Percentiles rank a stretch among this genome's conserved stretches.
Evolutionary conservation across 2,113 vertebrate genomes (phyloP).

Genomic region (Solea senegalensis): DNA sequence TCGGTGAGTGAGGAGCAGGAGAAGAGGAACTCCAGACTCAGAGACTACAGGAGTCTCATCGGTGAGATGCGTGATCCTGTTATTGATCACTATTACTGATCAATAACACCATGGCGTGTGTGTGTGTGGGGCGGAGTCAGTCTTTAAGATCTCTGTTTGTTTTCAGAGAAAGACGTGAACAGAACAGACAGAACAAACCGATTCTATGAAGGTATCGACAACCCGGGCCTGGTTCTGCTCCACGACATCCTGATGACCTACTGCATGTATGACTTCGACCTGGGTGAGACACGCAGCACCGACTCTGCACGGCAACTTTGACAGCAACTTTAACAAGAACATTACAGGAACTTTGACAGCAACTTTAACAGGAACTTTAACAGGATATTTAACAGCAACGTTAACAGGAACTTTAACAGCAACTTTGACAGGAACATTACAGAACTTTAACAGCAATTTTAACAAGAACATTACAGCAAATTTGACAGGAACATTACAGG

Average conservation of each 20-base stretch:
- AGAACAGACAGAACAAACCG: conserved; percentile 94
- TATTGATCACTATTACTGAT: too few species aligned
- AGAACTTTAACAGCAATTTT: too few species aligned
- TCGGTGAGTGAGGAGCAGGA: conserved; percentile 96
- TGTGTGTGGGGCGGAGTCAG: neutral
- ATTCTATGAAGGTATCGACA: conserved; percentile 95
- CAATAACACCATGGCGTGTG: neutral
- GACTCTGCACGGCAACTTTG: too few species aligned
- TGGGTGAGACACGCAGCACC: conserved; percentile 84
- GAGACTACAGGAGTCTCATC: conserved; percentile 95
- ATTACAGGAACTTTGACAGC: too few species aligned
- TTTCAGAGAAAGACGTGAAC: conserved; percentile 96
- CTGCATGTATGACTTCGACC: conserved; percentile 98
- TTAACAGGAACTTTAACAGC: too few species aligned
- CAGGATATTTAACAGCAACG: neutral
- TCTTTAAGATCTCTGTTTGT: neutral
- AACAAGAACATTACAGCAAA: too few species aligned
- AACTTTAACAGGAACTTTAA: too few species aligned
- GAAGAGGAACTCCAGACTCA: conserved; percentile 91
- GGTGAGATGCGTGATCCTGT: conserved; percentile 76
- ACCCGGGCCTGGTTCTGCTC: conserved; percentile 93
- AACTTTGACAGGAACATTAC: too few species aligned
- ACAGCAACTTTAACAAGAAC: neutral
- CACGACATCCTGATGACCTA: conserved; percentile 99
- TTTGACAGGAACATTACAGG: too few species aligned